Base-by-base conservation (phyloP, 2,113 vertebrate genomes). In the Cyanoliseus patagonus region DNA sequence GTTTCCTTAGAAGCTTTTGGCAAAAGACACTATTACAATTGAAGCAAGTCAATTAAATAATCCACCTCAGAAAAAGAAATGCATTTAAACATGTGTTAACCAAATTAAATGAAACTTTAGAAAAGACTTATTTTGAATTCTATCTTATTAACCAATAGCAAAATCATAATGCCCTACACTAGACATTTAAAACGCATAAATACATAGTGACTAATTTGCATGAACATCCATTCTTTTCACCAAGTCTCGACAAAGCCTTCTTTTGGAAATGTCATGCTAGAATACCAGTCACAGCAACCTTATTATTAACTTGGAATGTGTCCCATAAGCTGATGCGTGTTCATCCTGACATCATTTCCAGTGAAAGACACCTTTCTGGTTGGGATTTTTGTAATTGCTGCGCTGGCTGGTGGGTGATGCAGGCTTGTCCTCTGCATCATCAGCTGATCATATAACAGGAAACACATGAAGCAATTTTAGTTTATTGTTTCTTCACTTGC, bases 401-500 rank as follows among this genome's bases (percentile, higher is more conserved):
- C 46, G 78, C 78, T 92, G 95, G 66, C 49, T 37, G 79, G 61
- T 1, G 11, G 95, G 87, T 11, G 3, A 82, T 59, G 61, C 76
- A 46, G 84, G 63, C 61, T 97, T 84, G 73, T 78, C 84, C 94
- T 94, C 91, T 93, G 80, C 89, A 96, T 93, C 95, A 77, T 62
- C 80, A 86, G 91, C 96, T 96, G 94, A 97, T 94, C 89, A 61
- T 86, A 86, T 96, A 98, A 98, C 90, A 85, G 73, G 84, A 96
- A 98, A 93, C 95, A 97, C 70, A 95, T 96, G 95, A 94, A 90
- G 70, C 10, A 22, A 93, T 96, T 97, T 97, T 75, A 94, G 72
- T 95, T 97, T 96, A 94, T 96, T 97, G 90, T 93, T 95, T 97
- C 90, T 97, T 97, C 83, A 81, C 84, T 97, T 98, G 97, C 96